Conservation (phyloP, 2,113 vertebrate species). For the Neomonachus schauinslandi region DNA sequence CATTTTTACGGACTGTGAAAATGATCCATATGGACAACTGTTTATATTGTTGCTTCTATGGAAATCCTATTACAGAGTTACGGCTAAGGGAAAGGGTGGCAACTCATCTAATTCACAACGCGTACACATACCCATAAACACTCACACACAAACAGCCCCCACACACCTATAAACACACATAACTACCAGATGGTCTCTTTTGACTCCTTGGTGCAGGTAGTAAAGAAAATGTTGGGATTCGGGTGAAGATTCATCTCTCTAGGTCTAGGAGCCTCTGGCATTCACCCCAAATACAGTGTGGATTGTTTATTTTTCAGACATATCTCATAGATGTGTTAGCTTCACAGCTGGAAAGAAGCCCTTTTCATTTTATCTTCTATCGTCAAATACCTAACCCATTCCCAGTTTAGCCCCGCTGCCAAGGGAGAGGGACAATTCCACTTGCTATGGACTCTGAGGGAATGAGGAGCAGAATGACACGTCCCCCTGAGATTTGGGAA, state of each 20-base stretch:
- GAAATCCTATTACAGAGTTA: background rate
- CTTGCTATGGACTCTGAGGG: background rate
- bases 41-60: background rate
- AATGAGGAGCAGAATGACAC: background rate
- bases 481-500: background rate
- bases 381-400: background rate
- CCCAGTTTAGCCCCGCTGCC: background rate
- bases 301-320: background rate
- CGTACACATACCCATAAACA: background rate
- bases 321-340: background rate
- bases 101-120: background rate
- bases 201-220: background rate
- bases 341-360: background rate
- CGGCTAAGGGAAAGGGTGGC: background rate
- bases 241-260: background rate
- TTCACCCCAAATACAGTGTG: background rate
- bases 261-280: background rate
- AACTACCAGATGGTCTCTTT: background rate
- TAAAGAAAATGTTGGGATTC: background rate
- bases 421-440: background rate
- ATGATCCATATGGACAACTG: background rate
- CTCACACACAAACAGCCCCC: background rate
- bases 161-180: background rate
- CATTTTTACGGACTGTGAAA: background rate
- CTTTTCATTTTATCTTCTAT: background rate